Evolutionary conservation across 1,140 invertebrate species (phyloP), one percentile per base, ranked within the genome.

Genomic region (Popillia japonica): DNA sequence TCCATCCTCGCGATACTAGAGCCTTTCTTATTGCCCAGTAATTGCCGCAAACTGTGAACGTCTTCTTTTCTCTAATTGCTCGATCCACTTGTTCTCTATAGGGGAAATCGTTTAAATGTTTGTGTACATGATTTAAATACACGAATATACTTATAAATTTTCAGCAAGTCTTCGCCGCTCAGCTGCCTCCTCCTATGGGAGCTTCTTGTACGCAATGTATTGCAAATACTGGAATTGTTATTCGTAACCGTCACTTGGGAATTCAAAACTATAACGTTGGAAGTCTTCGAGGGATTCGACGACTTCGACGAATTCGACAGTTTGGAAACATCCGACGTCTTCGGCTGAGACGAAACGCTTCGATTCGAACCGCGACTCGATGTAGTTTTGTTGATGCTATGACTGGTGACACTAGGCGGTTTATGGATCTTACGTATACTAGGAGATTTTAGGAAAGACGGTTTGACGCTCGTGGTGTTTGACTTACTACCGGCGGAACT

Each of bases 1-100:
- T 83, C 91, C 91, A 92, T 2, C 91, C 90, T 17, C 91, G 82
- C 64, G 88, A 84, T 76, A 88, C 78, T 78, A 92, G 84, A 40
- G 90, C 89, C 72, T 87, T 85, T 72, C 90, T 82, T 41, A 90
- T 84, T 10, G 85, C 83, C 20, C 83, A 86, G 76, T 86, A 89
- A 55, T 79, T 82, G 6, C 90, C 89, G 64, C 86, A 84, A 40
- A 87, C 80, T 1, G 83, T 85, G 77, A 87, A 87, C 8, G 86
- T 85, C 79, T 86, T 86, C 41, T 78, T 80, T 17, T 84, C 79
- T 68, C 78, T 81, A 11, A 86, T 84, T 0, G 86, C 86, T 20
- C 78, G 78, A 6, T 84, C 81, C 0, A 86, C 85, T 80, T 82
- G 78, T 7, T 82, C 80, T 79, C 81, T 84, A 74, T 55, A 3